Base-by-base conservation (phyloP, 2,113 vertebrate genomes). In the Bujurquina vittata region DNA sequence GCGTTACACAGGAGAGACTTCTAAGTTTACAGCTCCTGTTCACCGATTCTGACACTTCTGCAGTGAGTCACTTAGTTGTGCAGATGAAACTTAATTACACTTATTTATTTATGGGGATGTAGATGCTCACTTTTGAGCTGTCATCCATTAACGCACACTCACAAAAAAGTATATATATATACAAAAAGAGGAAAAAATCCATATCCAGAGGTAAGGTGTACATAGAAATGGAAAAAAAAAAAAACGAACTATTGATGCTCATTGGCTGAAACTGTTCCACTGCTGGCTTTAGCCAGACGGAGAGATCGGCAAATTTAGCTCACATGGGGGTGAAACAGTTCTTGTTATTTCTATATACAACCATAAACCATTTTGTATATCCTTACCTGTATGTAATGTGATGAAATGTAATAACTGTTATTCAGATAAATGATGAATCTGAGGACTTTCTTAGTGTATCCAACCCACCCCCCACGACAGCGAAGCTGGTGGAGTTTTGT, bases 291-390 rank as follows among this genome's bases (percentile, higher is more conserved):
- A 37, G 2, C 35, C 35, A 77, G 73, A 85, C 62, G 75, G 69
- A 73, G 52, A 37, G 29, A 86, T 62, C 17, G 65, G 79, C 54
- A 67, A 18, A 11, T 65, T 18, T n/a, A 74, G 78, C 75, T 89
- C 77, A 80, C 3, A 18, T 56, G 35, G 37, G 75, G 61, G 57
- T 84, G 56, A 58, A 46, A 78, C 10, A 2, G 52, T 15, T 77
- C 5, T 40, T 73, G 80, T 60, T 84, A 83, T 87, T 86, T 88
- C 83, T 88, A 76, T 84, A 85, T 52, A 62, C 49, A 83, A 75
- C 37, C 59, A 57, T 61, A 37, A 81, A 23, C 67, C 35, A 49
- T 92, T 91, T 91, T 91, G 54, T 90, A 92, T 84, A 84, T 75
- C 59, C 73, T 63, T 79, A 88, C 65, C 33, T 89, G 79, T 91